A percentile compares a stretch with the other conserved stretches of the same genome.
phyloP scores from a whole-genome alignment of 2,113 vertebrate genomes.

The Crotalus helleri region DNA sequence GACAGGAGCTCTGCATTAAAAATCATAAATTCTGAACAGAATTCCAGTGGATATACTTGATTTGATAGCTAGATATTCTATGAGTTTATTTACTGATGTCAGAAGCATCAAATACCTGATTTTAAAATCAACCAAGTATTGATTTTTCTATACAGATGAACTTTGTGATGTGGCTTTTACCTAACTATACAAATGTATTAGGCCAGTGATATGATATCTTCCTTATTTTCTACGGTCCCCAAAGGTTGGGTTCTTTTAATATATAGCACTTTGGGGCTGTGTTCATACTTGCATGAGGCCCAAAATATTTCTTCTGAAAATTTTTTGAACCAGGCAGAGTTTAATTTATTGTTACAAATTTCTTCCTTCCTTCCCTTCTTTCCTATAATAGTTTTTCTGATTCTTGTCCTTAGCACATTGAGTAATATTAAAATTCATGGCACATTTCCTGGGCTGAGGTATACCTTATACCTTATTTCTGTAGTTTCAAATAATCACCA shows the following conservation, averaged over 20 bases:
- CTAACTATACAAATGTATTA: neutral
- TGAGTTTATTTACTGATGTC: neutral
- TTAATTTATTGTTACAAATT: neutral
- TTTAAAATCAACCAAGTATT: neutral
- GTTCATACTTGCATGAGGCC: neutral
- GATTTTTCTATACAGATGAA: neutral
- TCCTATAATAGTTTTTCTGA: neutral
- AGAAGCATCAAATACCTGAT: neutral
- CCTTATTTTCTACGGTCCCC: neutral
- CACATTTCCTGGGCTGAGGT: neutral
- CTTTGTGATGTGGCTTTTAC: neutral
- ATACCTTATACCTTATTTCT: neutral
- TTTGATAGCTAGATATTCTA: neutral
- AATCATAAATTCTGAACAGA: conserved; percentile 3
- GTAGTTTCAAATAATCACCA: neutral
- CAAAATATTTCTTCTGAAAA: neutral
- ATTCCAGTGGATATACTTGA: neutral
- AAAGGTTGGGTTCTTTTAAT: neutral
- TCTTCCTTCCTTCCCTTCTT: neutral
- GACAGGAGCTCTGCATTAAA: conserved; percentile 43
- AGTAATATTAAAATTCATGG: neutral
- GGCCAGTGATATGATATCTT: neutral
- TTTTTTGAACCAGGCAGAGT: neutral
- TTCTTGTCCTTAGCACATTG: neutral
- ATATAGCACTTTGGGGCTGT: neutral